A percentile compares a stretch with the other conserved stretches of the same genome.
Evolutionary conservation across 2,888 invertebrate genomes (phyloP).

Genomic region (Pachliopta kotzebuea): DNA sequence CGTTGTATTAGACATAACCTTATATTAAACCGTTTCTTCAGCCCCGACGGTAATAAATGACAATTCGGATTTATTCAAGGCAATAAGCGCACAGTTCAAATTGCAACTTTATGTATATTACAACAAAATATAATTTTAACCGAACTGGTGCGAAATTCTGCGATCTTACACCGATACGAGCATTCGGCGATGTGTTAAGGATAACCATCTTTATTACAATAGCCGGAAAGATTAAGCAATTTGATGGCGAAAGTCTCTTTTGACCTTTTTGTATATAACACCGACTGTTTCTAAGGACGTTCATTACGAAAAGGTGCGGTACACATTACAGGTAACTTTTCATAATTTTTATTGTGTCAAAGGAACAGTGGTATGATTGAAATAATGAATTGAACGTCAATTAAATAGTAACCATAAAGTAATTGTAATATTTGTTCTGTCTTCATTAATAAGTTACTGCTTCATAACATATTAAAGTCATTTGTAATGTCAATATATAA

Average conservation of each 20-base stretch:
- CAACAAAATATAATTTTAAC: constrained; percentile 44
- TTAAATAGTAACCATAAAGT: too few species aligned
- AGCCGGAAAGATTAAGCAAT: constrained; percentile 35
- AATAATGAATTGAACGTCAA: neutral
- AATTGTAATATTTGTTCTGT: neutral
- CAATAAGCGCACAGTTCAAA: constrained; percentile 27
- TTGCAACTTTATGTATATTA: constrained; percentile 37
- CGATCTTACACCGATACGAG: constrained; percentile 49
- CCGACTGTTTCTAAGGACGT: constrained; percentile 42
- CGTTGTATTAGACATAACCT: constrained; percentile 51
- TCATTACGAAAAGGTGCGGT: constrained; percentile 46
- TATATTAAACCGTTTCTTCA: constrained; percentile 60
- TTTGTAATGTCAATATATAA: neutral
- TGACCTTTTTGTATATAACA: constrained; percentile 32
- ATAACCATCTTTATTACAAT: constrained; percentile 35
- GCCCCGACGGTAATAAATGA: constrained; percentile 51
- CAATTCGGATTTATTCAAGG: constrained; percentile 53
- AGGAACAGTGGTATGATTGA: neutral
- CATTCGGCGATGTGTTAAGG: constrained; percentile 36
- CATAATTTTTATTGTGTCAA: neutral
- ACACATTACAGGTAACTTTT: constrained; percentile 42
- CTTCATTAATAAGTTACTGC: neutral
- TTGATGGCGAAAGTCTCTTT: constrained; percentile 33
- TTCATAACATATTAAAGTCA: neutral
- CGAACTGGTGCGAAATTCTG: constrained; percentile 32